Base-by-base conservation (phyloP, 2,888 invertebrate genomes). In the Drosophila mimica region DNA sequence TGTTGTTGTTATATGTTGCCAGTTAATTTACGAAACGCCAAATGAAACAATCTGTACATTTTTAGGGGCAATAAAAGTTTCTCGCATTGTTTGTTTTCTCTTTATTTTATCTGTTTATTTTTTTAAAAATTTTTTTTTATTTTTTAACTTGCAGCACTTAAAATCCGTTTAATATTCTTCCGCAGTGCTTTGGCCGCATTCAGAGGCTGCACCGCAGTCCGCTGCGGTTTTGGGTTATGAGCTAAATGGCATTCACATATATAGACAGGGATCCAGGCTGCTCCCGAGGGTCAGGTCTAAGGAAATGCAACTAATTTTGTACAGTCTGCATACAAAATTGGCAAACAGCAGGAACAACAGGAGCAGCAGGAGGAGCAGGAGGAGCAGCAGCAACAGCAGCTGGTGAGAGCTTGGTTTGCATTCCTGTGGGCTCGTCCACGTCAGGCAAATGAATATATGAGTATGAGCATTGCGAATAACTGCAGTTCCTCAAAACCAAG, bases 401-500 rank as follows among this genome's bases (percentile, higher is more conserved):
- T 53, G 53, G 33, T 25, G 36, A 25, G 57, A 31, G 34, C 17
- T 17, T 59, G 60, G 31, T 20, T 13, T 49, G 40, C 40, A 48
- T 57, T 81, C 81, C 78, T 78, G 81, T 81, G 81, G 67, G 79
- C 70, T 66, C 69, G 80, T 69, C 75, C 75, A 84, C 46, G 82
- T 82, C 89, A 80, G 78, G 85, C 82, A 85, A 85, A 85, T 85
- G 88, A 85, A 85, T 85, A 85, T 85, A 85, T 89, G 85, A 85
- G 89, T 84, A 78, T 82, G 57, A 57, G 78, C 85, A 67, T 82
- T 73, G 81, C 78, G 88, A 85, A 85, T 85, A 89, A 75, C 85
- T 89, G 89, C 85, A 89, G 85, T 85, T 85, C 89, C 85, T 85
- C 85, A 88, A 80, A 80, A 89, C 89, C 88, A 84, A 85, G 85